These are phyloP conservation scores for Diglossa cyanea DNA, from an alignment of 2,797 vertebrate genomes.

Conservation along the genomic window DNA sequence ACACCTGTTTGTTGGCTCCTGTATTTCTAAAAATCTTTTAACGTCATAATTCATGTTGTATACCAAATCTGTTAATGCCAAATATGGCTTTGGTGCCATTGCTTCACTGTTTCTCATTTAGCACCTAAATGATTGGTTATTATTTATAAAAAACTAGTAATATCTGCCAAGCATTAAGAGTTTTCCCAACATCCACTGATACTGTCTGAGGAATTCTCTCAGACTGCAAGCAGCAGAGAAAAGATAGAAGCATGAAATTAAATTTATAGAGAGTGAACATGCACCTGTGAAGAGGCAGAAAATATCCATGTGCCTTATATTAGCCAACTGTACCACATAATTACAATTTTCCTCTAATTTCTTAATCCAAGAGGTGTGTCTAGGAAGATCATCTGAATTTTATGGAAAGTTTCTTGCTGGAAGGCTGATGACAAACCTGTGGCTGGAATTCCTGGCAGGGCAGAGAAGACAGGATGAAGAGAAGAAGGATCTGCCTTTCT, in stretches of 20 bases:
- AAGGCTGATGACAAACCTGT: not conserved
- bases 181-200: not conserved
- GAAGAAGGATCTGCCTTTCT: not conserved
- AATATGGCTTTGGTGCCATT: not conserved
- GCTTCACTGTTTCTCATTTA: not conserved
- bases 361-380: not conserved
- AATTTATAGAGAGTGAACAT: not conserved
- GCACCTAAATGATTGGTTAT: not conserved
- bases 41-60: fast-evolving
- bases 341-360: not conserved
- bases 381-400: not conserved
- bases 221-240: not conserved
- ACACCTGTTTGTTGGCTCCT: not conserved
- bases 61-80: not conserved
- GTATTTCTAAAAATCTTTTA: not conserved
- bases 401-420: not conserved
- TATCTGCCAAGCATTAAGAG: not conserved
- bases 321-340: not conserved
- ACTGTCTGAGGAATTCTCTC: not conserved
- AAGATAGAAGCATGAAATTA: not conserved
- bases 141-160: not conserved
- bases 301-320: not conserved
- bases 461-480: not conserved
- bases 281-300: not conserved
- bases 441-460: not conserved